Base-by-base conservation (phyloP, 2,888 invertebrate genomes). In the Protodeltote pygarga region DNA sequence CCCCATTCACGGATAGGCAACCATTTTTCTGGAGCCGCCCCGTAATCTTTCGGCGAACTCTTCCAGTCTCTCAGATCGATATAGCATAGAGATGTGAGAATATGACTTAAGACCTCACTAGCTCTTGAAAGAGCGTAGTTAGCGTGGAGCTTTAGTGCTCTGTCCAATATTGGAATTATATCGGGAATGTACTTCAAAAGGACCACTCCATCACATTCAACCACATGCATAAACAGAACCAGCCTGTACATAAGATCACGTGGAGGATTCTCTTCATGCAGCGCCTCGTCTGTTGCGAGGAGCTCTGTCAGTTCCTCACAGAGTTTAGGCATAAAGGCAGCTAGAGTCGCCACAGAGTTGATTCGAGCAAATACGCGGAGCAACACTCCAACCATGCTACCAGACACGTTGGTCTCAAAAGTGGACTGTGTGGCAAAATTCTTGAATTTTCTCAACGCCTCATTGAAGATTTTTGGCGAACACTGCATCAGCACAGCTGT, bases 1-100 rank as follows among this genome's bases (percentile, higher is more conserved):
- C 97, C 98, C 98, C 98, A 98, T 63, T 97, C 95, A 13, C 94
- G 93, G 13, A 97, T 93, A 5, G 96, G 94, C 28, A 97, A 89
- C 87, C 95, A 95, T 45, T 95, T 94, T 46, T 94, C 91, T 0
- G 95, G 91, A 0, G 95, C 94, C 23, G 91, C 88, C 11, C 94
- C 94, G 67, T 94, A 95, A 52, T 94, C 93, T 11, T 91, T 85
- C 0, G 93, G 82, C 0, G 93, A 92, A 75, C 95, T 95, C 64
- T 93, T 85, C 87, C 93, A 93, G 75, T 96, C 94, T 25, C 92
- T 85, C 6, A 95, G 92, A 57, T 93, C 93, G 1, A 95, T 89
- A 13, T 87, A 91, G 0, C 95, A 94, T 15, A 97, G 72, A 38
- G 94, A 91, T 58, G 85, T 75, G 68, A 94, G 84, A 0, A 95